Base-by-base conservation (phyloP, 2,888 invertebrate genomes). In the Lasioglossum leucozonium region DNA sequence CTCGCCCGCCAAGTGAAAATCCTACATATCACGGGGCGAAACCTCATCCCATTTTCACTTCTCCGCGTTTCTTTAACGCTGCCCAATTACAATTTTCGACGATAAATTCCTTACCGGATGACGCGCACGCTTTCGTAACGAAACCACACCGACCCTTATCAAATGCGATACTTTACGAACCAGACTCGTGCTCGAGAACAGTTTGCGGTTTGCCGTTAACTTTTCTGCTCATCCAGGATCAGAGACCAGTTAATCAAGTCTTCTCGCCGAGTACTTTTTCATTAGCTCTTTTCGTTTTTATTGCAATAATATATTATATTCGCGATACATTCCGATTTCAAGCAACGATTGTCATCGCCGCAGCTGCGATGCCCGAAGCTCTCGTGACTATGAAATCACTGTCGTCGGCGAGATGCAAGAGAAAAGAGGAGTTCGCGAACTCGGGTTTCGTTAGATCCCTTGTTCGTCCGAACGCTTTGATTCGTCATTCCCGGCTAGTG, bases 391-490 rank as follows among this genome's bases (percentile, higher is more conserved):
- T 77, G 77, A 72, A 85, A 84, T 86, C 84, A 78, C 83, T 76
- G 83, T 77, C 79, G 81, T 73, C 83, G 72, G 51, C 79, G 75
- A 83, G 73, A 62, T 73, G 73, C 80, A 55, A 77, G 51, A 18
- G 82, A 73, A 65, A 75, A n/a, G 72, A 55, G 37, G 42, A 47
- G 40, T 47, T 77, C 67, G 69, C 67, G 40, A 42, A 67, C 67
- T 82, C 81, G 83, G 71, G 74, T 90, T 91, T 88, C 89, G 79
- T 88, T 85, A 81, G 87, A 81, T 67, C 82, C 80, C 82, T 85
- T 89, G 84, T 89, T 85, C 83, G 73, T 26, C 26, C 18, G 74
- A 72, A 58, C 78, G 71, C 73, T 77, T 84, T 34, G 81, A 81
- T 77, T 90, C 81, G 84, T 90, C 86, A 85, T 87, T 77, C 75